phyloP scores from a whole-genome alignment of 2,797 vertebrate species.

The Chloroceryle amazona region DNA sequence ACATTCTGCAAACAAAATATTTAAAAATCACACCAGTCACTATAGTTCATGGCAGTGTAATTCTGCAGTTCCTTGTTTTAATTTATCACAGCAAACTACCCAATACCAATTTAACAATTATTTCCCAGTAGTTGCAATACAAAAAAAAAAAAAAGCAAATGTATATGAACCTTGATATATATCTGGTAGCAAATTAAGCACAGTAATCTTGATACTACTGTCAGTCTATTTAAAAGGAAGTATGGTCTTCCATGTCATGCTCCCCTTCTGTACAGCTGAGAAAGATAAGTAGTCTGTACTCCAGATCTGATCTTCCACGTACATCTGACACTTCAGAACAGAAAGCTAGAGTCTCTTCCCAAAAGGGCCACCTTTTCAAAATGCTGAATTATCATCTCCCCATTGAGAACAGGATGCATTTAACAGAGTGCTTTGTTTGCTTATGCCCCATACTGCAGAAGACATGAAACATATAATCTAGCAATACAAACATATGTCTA shows the following conservation, averaged over 20 bases:
- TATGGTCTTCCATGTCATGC: not conserved
- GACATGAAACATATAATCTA: not conserved
- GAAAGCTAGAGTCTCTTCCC: not conserved
- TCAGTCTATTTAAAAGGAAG: not conserved
- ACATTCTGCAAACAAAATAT: slow-evolving; percentile 17
- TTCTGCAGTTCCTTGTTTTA: slow-evolving; percentile 38
- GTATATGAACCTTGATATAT: not conserved
- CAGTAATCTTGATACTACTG: not conserved
- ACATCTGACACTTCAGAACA: not conserved
- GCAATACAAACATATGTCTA: rapidly evolving
- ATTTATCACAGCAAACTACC: slow-evolving; percentile 31
- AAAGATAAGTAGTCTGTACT: not conserved
- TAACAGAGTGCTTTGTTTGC: not conserved
- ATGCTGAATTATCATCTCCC: not conserved
- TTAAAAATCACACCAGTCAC: slow-evolving; percentile 39
- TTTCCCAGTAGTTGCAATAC: not conserved
- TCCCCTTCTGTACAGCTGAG: not conserved
- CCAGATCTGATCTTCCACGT: slow-evolving; percentile 15
- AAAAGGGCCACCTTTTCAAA: not conserved
- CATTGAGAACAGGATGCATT: not conserved
- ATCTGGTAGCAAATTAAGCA: not conserved
- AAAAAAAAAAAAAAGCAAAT: not conserved
- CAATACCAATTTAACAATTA: not conserved
- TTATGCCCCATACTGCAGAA: not conserved
- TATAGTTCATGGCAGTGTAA: slow-evolving; percentile 42